Evolutionary conservation across 2,888 invertebrate species (phyloP), one percentile per base, ranked within the genome.

Genomic region (Penaeus monodon): DNA sequence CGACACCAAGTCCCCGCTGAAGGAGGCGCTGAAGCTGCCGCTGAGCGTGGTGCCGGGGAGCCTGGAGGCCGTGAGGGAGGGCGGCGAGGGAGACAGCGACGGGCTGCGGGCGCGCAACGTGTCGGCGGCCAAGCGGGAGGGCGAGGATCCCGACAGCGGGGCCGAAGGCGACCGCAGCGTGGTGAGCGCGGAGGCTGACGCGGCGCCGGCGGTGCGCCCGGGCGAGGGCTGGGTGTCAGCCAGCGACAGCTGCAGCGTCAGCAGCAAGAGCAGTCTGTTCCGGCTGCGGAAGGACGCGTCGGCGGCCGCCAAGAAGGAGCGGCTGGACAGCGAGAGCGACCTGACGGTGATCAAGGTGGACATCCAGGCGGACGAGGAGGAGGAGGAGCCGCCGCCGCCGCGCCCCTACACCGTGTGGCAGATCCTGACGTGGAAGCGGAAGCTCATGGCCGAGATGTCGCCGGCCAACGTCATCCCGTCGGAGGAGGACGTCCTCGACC

Each of bases 391-490:
- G 6, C 85, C 89, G 4, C 79, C 76, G 0, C 78, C 83, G 22
- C 85, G 77, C 8, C 83, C 84, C 65, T 81, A 80, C 80, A 88
- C 89, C 63, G 86, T 84, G 65, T 87, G 87, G 81, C 88, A 88
- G 65, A 79, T 89, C 38, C 87, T 89, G 49, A 74, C 82, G 49
- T 65, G 85, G 49, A 89, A 88, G 66, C 74, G 77, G 63, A 84
- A 85, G 66, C 74, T 90, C n/a, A 89, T 90, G 84, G 80, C 85
- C 64, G 89, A 89, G 44, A 89, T 90, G 90, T 81, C 89, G 29
- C 79, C 86, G 0, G 24, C 73, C 22, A 85, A 83, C 73, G 81
- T 77, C 49, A 84, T 89, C 64, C 89, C 88, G 57, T 76, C 84
- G 10, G 90, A 90, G 81, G 88, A 88, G 81, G 90, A 90, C 78